Evolutionary conservation across 2,888 invertebrate species (phyloP).

Genomic region (Microctonus hyperodae): DNA sequence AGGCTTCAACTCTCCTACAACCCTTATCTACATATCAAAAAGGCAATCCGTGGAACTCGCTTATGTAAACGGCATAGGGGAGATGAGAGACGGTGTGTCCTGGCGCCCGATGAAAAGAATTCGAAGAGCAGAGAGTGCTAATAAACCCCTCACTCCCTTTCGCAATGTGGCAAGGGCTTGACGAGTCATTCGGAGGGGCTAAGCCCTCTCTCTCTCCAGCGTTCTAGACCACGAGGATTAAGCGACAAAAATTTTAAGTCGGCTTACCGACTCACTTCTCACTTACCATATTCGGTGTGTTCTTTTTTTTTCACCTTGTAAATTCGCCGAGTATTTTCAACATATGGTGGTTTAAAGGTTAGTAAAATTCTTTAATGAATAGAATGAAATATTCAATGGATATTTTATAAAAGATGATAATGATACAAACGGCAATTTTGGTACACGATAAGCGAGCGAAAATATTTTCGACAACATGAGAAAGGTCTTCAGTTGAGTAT

Average conservation of each 20-base stretch:
- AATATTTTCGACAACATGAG: conserved; percentile 24
- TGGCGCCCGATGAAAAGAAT: conserved; percentile 61
- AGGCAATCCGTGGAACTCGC: conserved; percentile 63
- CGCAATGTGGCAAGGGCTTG: conserved; percentile 46
- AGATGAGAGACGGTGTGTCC: conserved; percentile 28
- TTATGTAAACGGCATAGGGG: conserved; percentile 59
- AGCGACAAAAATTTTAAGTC: conserved; percentile 48
- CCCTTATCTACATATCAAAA: conserved; percentile 64
- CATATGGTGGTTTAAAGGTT: neutral
- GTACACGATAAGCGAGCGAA: neutral
- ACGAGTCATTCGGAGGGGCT: conserved; percentile 62
- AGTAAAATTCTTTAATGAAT: too few relatives aligned
- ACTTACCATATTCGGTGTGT: neutral
- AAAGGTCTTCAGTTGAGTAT: conserved; percentile 47
- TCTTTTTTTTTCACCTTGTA: neutral
- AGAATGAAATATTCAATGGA: neutral
- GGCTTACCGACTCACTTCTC: conserved; percentile 37
- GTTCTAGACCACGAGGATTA: conserved; percentile 37
- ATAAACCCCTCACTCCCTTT: conserved; percentile 55
- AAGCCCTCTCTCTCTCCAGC: conserved; percentile 49
- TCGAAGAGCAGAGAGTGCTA: conserved; percentile 59
- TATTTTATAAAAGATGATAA: conserved; percentile 13
- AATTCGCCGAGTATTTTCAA: neutral
- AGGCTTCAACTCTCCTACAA: conserved; percentile 42
- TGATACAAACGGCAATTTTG: conserved; percentile 18